These are phyloP conservation scores for Pelobates cultripes DNA, from an alignment of 2,797 vertebrate genomes.

Conservation along the genomic window DNA sequence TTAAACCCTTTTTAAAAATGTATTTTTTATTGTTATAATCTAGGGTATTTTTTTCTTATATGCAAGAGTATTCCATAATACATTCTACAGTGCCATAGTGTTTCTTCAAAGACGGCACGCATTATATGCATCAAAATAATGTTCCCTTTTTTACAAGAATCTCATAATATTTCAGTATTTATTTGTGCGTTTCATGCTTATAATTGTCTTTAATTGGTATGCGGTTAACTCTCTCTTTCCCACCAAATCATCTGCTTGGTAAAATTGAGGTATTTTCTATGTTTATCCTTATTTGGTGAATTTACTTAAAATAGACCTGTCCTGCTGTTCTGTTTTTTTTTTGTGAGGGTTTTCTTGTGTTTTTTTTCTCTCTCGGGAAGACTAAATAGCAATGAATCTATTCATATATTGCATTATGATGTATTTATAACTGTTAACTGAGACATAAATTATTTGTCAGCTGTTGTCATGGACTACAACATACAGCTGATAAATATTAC, in stretches of 20 bases:
- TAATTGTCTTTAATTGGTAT: conserved; percentile 23
- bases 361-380: conserved; percentile 12
- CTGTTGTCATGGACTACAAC: neutral
- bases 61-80: too few species aligned
- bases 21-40: too few species aligned
- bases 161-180: neutral
- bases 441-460: conserved; percentile 1
- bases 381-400: conserved; percentile 8
- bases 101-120: too few species aligned
- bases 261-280: conserved; percentile 8
- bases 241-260: neutral
- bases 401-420: conserved; percentile 24
- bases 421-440: conserved; percentile 13
- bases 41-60: too few species aligned
- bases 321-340: neutral
- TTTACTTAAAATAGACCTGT: conserved; percentile 35
- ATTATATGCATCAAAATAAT: too few species aligned
- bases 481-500: neutral
- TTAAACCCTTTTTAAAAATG: too few species aligned
- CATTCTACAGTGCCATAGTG: too few species aligned
- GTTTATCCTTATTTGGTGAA: conserved; percentile 45
- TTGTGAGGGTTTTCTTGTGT: neutral
- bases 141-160: neutral
- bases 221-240: conserved; percentile 23
- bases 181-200: neutral